Percentiles rank a stretch among this genome's conserved stretches.
phyloP scores from a whole-genome alignment of 2,113 vertebrate genomes.

The Tiliqua scincoides region DNA sequence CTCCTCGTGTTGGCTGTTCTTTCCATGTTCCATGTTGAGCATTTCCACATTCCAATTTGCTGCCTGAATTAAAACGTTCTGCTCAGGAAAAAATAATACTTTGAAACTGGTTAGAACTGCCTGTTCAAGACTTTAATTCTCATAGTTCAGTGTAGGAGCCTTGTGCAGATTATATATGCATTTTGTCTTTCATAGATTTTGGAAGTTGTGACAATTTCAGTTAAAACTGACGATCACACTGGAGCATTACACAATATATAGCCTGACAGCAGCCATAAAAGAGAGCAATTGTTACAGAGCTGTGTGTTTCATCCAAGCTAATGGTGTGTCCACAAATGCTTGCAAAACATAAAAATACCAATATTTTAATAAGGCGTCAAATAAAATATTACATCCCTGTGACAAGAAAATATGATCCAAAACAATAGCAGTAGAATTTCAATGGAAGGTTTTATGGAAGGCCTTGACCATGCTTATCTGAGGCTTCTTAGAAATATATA shows the following conservation, averaged over 20 bases:
- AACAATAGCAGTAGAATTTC: conserved; percentile 77
- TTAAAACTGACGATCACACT: conserved; percentile 75
- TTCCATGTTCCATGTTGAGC: conserved; percentile 41
- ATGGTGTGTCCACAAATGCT: conserved; percentile 77
- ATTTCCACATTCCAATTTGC: conserved; percentile 44
- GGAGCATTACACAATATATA: conserved; percentile 79
- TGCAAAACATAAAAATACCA: conserved; percentile 80
- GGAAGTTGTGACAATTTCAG: conserved; percentile 74
- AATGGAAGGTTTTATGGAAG: conserved; percentile 75
- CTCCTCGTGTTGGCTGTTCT: conserved; percentile 36
- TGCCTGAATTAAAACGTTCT: conserved; percentile 64
- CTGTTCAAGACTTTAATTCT: conserved; percentile 73
- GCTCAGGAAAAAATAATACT: conserved; percentile 30
- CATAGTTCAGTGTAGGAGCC: conserved; percentile 69
- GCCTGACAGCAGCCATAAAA: conserved; percentile 82
- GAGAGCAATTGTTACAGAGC: conserved; percentile 77
- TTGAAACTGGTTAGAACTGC: conserved; percentile 69
- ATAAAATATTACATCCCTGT: conserved; percentile 76
- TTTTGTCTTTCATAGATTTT: conserved; percentile 76
- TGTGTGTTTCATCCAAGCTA: conserved; percentile 76
- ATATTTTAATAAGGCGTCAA: conserved; percentile 82
- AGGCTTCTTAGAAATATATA: conserved; percentile 63
- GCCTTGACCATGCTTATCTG: conserved; percentile 60
- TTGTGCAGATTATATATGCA: conserved; percentile 71
- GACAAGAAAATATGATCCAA: conserved; percentile 76